Conservation (phyloP, 1,140 invertebrate genomes). For the Andricus grossulariae region DNA sequence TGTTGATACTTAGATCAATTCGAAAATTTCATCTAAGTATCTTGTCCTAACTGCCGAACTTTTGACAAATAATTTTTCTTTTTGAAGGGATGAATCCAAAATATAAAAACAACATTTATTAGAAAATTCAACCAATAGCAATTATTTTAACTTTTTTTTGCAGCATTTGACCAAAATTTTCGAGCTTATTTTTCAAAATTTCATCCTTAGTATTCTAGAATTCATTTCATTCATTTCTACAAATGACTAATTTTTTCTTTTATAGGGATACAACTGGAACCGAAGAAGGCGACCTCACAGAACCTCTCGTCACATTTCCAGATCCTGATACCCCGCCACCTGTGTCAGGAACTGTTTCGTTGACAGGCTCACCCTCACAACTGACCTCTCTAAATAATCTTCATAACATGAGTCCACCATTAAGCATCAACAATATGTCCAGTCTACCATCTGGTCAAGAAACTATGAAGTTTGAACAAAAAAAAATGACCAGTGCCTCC, state of each 20-base stretch:
- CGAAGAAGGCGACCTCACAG: conserved; percentile 75
- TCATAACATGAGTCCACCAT: conserved; percentile 62
- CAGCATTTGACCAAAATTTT: no score
- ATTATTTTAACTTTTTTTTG: no score
- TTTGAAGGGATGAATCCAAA: no score
- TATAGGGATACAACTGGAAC: conserved; percentile 63
- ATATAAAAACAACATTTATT: no score
- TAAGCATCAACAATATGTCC: conserved; percentile 64
- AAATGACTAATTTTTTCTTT: conserved; percentile 31
- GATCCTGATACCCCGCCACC: conserved; percentile 83
- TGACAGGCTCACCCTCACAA: conserved; percentile 68
- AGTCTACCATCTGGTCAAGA: conserved; percentile 75
- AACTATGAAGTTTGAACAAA: conserved; percentile 87
- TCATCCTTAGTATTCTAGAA: no score
- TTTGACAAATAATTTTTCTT: no score
- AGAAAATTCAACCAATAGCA: no score
- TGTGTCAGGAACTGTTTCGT: conserved; percentile 56
- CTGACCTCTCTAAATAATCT: conserved; percentile 73
- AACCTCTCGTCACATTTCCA: conserved; percentile 86
- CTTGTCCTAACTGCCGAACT: no score
- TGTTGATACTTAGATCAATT: no score
- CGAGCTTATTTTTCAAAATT: no score
- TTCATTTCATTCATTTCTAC: no score
- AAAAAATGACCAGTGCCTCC: conserved; percentile 85
- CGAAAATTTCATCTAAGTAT: no score